Evolutionary conservation across 2,113 vertebrate species (phyloP), one percentile per base, ranked within the genome.

Genomic region (Girardinichthys multiradiatus): DNA sequence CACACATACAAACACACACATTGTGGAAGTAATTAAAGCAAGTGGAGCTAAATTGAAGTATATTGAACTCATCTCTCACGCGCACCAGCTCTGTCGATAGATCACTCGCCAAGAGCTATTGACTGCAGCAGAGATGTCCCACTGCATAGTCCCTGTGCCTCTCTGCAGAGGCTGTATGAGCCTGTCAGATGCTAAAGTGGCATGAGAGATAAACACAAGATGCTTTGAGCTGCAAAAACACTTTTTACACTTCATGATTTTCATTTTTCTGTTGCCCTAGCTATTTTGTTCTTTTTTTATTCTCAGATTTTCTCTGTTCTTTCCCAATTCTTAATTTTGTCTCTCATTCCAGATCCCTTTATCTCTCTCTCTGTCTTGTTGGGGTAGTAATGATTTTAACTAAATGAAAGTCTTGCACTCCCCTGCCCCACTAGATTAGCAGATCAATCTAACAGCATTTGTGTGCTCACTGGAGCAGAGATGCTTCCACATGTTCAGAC

Each of bases 21-120:
- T 0, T 42, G 76, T 90, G 89, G 80, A 90, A 89, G 88, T 92
- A 88, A 93, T 93, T 93, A 92, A 90, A 91, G 84, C 84, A 91
- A 93, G 90, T 91, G 88, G 84, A 75, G 90, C 83, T 84, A 91
- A 91, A 93, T 91, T 91, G 88, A 93, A 92, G 88, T 81, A 85
- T 92, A 93, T 91, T 92, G 92, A 93, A 90, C 90, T 91, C 87
- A 86, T 92, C 90, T 92, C 86, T 90, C 90, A 83, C 83, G 77
- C 64, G 64, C 79, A 85, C 73, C 83, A 39, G 10, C 84, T 82
- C 80, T 72, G 85, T 93, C 91, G 54, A 92, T 92, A 91, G 85
- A 90, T 93, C 87, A 86, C 86, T 89, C 59, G 69, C 82, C 88
- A 86, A 90, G 86, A 71, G 24, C 81, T 87, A 92, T 93, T 79